These are phyloP conservation scores for Octodon degus DNA, from an alignment of 2,113 vertebrate species.

Conservation along the genomic window DNA sequence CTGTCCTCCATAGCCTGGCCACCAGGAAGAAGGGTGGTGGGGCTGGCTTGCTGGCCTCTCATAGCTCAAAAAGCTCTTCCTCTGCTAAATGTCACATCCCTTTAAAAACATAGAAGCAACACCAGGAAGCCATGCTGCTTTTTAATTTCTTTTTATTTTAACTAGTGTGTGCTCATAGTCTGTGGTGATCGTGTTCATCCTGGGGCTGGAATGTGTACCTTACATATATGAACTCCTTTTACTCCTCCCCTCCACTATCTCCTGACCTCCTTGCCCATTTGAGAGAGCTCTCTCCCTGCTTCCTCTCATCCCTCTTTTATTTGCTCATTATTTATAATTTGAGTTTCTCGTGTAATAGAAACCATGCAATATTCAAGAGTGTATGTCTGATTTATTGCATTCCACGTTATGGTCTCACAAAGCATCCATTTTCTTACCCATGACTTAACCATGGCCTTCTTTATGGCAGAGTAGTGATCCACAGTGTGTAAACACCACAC, in stretches of 20 bases:
- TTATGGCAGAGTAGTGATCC: background rate
- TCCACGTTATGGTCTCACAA: background rate
- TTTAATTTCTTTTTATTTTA: background rate
- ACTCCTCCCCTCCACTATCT: background rate
- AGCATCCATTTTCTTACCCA: background rate
- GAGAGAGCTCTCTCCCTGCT: background rate
- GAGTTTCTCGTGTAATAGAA: background rate
- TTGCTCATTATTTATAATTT: background rate
- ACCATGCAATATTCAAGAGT: background rate
- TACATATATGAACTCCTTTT: background rate
- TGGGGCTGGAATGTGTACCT: background rate
- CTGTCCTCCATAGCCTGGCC: background rate
- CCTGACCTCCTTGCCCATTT: background rate
- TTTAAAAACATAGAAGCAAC: background rate
- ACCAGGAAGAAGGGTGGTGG: background rate
- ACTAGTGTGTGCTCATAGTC: background rate
- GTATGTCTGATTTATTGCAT: background rate
- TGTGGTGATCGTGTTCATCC: background rate
- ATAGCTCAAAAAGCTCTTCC: background rate
- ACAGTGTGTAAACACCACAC: background rate
- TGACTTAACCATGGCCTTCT: background rate
- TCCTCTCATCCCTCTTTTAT: background rate
- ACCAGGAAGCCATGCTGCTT: background rate
- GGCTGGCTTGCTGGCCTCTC: background rate
- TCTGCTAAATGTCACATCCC: background rate